A percentile compares a stretch with the other conserved stretches of the same genome.
Evolutionary conservation across 2,797 vertebrate species (phyloP).

Genomic region (Alca torda): DNA sequence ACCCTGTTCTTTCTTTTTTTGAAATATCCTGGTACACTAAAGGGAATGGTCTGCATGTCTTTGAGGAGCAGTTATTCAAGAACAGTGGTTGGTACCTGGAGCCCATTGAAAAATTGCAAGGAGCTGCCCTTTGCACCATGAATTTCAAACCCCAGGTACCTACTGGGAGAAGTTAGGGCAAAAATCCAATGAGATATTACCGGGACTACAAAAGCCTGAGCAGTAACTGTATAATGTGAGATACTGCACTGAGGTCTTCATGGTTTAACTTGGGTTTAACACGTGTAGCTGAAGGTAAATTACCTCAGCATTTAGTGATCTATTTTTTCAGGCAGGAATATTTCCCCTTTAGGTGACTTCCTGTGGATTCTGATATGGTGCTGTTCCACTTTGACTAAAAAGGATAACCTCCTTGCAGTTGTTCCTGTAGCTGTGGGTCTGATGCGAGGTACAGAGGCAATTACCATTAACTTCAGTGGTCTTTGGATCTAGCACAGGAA

Average conservation of each 20-base stretch:
- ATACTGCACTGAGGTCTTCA: neutral
- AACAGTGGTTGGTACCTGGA: neutral
- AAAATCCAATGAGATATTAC: neutral
- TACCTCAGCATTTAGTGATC: neutral
- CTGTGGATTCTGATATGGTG: neutral
- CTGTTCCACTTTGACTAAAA: neutral
- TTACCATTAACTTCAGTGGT: neutral
- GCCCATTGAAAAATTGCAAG: neutral
- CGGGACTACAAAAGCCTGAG: neutral
- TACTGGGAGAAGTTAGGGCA: neutral
- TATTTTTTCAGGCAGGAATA: neutral
- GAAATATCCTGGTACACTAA: neutral
- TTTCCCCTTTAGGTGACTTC: neutral
- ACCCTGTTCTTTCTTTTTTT: neutral
- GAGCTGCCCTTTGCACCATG: neutral
- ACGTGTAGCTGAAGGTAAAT: neutral
- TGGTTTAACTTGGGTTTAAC: neutral
- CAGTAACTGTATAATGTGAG: neutral
- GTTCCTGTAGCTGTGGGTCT: neutral
- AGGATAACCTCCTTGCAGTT: neutral
- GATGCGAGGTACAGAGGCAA: neutral
- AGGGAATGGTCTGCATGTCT: fast-evolving
- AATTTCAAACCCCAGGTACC: neutral
- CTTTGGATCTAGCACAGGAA: neutral
- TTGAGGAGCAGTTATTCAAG: neutral